phyloP scores from a whole-genome alignment of 2,113 vertebrate genomes.

The Axis porcinus region DNA sequence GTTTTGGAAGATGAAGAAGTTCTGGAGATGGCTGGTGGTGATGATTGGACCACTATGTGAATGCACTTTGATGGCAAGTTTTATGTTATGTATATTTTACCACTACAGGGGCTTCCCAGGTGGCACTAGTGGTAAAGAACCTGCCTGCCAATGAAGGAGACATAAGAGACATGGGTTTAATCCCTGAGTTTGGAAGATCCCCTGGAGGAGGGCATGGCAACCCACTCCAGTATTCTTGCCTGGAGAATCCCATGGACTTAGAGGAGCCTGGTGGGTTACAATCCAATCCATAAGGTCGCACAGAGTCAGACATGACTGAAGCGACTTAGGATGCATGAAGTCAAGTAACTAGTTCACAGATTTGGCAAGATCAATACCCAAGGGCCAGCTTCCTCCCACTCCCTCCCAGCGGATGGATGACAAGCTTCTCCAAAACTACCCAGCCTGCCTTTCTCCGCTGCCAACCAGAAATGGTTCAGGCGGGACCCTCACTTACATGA shows the following conservation, averaged over 20 bases:
- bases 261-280: not conserved
- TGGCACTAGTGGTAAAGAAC: not conserved
- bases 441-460: not conserved
- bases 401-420: not conserved
- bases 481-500: not conserved
- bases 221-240: not conserved
- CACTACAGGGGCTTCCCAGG: not conserved
- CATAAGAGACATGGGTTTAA: not conserved
- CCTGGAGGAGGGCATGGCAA: not conserved
- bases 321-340: not conserved
- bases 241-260: not conserved
- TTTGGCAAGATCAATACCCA: not conserved
- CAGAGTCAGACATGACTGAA: not conserved
- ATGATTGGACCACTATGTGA: not conserved
- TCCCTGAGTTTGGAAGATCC: not conserved
- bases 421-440: not conserved
- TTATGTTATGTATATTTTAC: not conserved
- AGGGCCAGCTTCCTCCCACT: not conserved
- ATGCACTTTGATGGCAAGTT: not conserved
- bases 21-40: not conserved
- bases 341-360: not conserved
- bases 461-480: not conserved
- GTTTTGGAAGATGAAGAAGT: not conserved
- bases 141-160: not conserved
- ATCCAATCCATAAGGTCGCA: not conserved